Evolutionary conservation across 2,888 invertebrate species (phyloP), one percentile per base, ranked within the genome.

Genomic region (Rhagonycha lutea): DNA sequence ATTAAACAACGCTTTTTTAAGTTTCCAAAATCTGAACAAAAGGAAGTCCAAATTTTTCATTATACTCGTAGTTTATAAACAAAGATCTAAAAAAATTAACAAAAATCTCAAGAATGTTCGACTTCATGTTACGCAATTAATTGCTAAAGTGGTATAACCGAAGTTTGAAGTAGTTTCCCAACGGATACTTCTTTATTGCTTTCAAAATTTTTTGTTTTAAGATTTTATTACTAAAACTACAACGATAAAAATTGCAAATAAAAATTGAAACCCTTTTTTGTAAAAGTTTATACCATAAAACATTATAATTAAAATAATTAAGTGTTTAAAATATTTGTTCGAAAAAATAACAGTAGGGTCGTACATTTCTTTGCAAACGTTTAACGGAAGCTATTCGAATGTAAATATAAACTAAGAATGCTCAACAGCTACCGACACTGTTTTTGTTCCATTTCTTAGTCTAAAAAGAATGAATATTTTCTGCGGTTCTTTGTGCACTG

Each of bases 381-480:
- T 80, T 78, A 80, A 73, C 80, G 79, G 79, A 79, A 80, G 79
- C 70, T 75, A 80, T 79, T 76, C 80, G 78, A 78, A 80, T 79
- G 79, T 77, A 80, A 80, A 79, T 80, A 77, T 73, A 65, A 62
- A 72, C 72, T 76, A 70, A 76, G 78, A 71, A 77, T 75, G 76
- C 73, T 78, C 75, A 76, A 76, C 68, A 76, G 69, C 70, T 65
- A 69, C 65, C 70, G 70, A 70, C 74, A 69, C 61, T 74, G 74
- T 80, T 81, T 81, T 79, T 78, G 76, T 81, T 79, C 76, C 78
- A 72, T 79, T 80, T 69, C 77, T 70, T 69, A 62, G 23, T 68
- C 70, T 70, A 78, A 72, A 76, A 76, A 78, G 76, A 78, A 74
- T 68, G 78, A 76, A 70, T 75, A 73, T 75, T 75, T 73, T 74